A percentile compares a stretch with the other conserved stretches of the same genome.
phyloP scores from a whole-genome alignment of 2,113 vertebrate species.

The Podocnemis expansa region DNA sequence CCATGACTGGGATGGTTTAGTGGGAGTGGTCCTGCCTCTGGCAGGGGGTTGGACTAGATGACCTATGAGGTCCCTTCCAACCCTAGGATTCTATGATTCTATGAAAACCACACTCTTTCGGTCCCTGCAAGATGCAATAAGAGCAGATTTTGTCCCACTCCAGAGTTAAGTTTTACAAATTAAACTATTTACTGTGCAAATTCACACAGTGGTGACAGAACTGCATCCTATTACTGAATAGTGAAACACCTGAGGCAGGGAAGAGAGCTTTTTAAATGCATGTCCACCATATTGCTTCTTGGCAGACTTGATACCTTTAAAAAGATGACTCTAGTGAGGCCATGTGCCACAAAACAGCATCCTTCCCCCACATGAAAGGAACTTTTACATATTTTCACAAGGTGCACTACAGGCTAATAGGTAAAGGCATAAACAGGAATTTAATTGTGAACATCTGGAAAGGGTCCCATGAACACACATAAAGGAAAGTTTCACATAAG shows the following conservation, averaged over 20 bases:
- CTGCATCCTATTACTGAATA: not conserved
- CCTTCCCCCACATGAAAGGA: not conserved
- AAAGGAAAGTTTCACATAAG: too few relatives aligned
- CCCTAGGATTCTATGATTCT: too few relatives aligned
- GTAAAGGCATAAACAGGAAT: too few relatives aligned
- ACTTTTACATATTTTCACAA: not conserved
- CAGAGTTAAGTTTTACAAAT: not conserved
- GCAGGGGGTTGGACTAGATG: too few relatives aligned
- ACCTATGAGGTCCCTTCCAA: too few relatives aligned
- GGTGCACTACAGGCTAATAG: not conserved
- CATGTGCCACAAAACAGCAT: not conserved
- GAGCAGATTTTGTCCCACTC: not conserved
- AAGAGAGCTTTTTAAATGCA: not conserved
- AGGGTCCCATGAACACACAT: too few relatives aligned
- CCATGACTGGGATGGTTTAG: too few relatives aligned
- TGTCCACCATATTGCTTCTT: slow-evolving; percentile 2
- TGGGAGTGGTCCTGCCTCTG: too few relatives aligned
- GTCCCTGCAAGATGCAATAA: not conserved
- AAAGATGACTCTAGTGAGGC: not conserved
- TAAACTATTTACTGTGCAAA: not conserved
- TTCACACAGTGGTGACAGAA: not conserved
- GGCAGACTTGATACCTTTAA: not conserved
- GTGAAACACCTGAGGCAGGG: not conserved
- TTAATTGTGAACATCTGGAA: too few relatives aligned
- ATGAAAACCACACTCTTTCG: not conserved